Base-by-base conservation (phyloP, 2,797 vertebrate species). In the Poeciliopsis turneri region DNA sequence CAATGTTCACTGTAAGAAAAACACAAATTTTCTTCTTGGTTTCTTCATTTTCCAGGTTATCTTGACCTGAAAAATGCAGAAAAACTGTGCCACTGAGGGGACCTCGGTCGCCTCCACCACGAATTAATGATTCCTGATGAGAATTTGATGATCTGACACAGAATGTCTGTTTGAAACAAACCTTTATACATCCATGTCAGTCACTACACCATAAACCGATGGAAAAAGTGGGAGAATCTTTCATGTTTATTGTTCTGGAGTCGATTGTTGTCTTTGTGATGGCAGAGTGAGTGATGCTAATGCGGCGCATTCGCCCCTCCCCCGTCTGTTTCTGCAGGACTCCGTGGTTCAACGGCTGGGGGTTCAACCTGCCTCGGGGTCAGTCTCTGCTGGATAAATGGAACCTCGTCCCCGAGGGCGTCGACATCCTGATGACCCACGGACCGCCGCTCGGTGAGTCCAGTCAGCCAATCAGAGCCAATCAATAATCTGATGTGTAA, bases 271-370 rank as follows among this genome's bases (percentile, higher is more conserved):
- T 30, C 43, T 0, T 76, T 30, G 75, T 79, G 72, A 64, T 25
- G 71, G 59, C 15, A 3, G 64, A 36, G 66, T 15, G 72, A 68
- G 71, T 59, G 4, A 28, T 55, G 53, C 72, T 84, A 81, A 87
- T 68, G 76, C 71, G 75, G n/a, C 36, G 78, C 53, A 51, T 49
- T 57, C 61, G 70, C 74, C 46, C 82, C 61, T 53, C 61, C 68
- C 71, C 43, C 33, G 69, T 82, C 28, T 20, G 30, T 85, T 84
- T 82, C 87, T 51, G 82, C 95, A 99, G 98, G 98, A 99, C 98
- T 91, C 98, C 98, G 0, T 99, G 98, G 98, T 99, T 99, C 96
- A 99, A 99, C 90, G 98, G 98, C 93, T 99, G 98, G 98, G 98
- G 98, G 86, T 99, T 99, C 96, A 99, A 99, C 95, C 95, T 99